Base-by-base conservation (phyloP, 2,888 invertebrate genomes). In the Camponotus fellah region DNA sequence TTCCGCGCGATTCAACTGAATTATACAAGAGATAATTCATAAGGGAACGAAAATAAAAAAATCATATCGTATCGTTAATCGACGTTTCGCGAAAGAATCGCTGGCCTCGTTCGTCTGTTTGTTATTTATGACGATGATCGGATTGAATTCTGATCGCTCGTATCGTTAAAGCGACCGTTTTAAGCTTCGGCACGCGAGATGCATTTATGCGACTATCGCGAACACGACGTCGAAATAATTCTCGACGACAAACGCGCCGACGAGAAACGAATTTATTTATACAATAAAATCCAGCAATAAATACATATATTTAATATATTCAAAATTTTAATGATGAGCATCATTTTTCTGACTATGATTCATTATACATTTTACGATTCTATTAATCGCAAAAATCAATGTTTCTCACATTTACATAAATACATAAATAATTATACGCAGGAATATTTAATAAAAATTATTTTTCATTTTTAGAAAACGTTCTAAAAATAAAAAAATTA, bases 221-320 rank as follows among this genome's bases (percentile, higher is more conserved):
- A 62, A 49, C 66, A 56, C 58, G 82, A 65, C 65, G 82, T 69
- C 64, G 86, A 86, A 87, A 86, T 81, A 77, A 72, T 34, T 34
- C 82, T 34, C 32, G 37, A 80, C 12, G 53, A 72, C 80, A 34
- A 75, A n/a, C 21, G 26, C 37, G 17, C 0, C 40, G 49, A 75
- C 3, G 32, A 21, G 12, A 49, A n/a, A n/a, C 17, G 17, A 40
- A 14, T 58, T 72, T 40, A 43, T 40, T 26, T 58, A 37, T n/a
- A 12, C 12, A 5, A 26, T 60, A 46, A 6, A 21, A 56, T n/a
- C 14, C 17, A n/a, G 14, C 53, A 64, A 43, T 64, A 53, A 46
- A 75, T 3, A n/a, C n/a, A n/a, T n/a, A n/a, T n/a, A n/a, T n/a
- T n/a, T n/a, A 34, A 5, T 26, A 53, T 46, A 68, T 14, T 49